These are phyloP conservation scores for Aporophyla nigra DNA, from an alignment of 2,888 invertebrate genomes.

Conservation along the genomic window DNA sequence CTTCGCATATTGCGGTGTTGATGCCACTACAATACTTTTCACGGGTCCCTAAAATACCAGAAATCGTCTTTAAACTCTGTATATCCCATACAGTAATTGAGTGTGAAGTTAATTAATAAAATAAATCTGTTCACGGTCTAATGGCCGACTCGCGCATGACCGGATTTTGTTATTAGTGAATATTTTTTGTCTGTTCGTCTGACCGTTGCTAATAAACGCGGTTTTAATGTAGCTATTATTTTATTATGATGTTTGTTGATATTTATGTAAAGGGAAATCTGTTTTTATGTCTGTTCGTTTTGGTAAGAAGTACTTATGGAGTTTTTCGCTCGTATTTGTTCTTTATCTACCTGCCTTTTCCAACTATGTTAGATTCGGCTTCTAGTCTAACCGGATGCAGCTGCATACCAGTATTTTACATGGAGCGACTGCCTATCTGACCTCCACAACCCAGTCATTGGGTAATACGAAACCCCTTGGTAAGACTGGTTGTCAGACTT, in stretches of 20 bases:
- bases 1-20: no score
- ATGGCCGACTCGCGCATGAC: conserved; percentile 54
- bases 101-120: conserved; percentile 51
- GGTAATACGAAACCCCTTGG: no score
- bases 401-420: no score
- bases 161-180: conserved; percentile 45
- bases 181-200: conserved; percentile 50
- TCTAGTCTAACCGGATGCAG: no score
- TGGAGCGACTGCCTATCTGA: no score
- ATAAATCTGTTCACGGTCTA: conserved; percentile 40
- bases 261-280: neutral
- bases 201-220: conserved; percentile 54
- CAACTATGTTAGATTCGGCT: no score
- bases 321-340: no score
- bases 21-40: no score
- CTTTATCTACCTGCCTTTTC: no score
- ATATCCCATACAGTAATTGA: conserved; percentile 21
- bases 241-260: conserved; percentile 22
- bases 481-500: no score
- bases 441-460: no score
- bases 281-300: neutral
- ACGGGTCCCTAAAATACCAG: neutral
- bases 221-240: conserved; percentile 61
- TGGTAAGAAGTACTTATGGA: neutral
- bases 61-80: neutral